A percentile compares a stretch with the other conserved stretches of the same genome.
Evolutionary conservation across 1,140 invertebrate species (phyloP).

Genomic region (Drosophila sp.): DNA sequence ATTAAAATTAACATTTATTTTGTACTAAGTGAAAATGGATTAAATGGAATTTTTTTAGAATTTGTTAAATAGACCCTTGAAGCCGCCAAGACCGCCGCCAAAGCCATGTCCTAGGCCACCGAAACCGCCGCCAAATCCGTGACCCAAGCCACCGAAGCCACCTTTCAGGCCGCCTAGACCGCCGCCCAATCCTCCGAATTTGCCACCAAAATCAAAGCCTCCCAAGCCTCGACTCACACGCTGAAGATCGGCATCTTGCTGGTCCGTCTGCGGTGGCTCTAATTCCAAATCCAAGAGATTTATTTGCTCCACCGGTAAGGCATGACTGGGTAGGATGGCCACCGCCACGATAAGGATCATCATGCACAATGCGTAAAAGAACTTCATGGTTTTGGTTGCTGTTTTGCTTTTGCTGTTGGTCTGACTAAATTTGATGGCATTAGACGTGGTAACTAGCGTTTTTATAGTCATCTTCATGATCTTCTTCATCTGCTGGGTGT

Average conservation of each 20-base stretch:
- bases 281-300: slow-evolving; percentile 39
- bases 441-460: slow-evolving; percentile 37
- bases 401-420: slow-evolving; percentile 47
- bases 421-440: slow-evolving; percentile 27
- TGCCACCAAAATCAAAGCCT: slow-evolving; percentile 45
- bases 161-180: slow-evolving; percentile 46
- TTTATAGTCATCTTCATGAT: slow-evolving; percentile 41
- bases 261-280: slow-evolving; percentile 18
- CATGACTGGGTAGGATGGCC: slow-evolving; percentile 20
- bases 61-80: slow-evolving; percentile 66
- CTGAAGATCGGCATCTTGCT: neutral
- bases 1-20: slow-evolving; percentile 35
- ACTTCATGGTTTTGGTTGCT: slow-evolving; percentile 43
- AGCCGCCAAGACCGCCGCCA: slow-evolving; percentile 28
- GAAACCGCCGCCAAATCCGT: slow-evolving; percentile 57
- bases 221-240: slow-evolving; percentile 61
- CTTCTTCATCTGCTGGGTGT: slow-evolving; percentile 20
- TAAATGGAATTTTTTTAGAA: slow-evolving; percentile 34
- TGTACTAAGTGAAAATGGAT: neutral
- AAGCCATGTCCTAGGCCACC: slow-evolving; percentile 36
- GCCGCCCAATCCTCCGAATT: slow-evolving; percentile 59
- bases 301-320: slow-evolving; percentile 57
- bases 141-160: slow-evolving; percentile 59
- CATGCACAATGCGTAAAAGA: slow-evolving; percentile 26
- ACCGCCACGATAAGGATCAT: slow-evolving; percentile 26